These are phyloP conservation scores for Eupithecia centaureata DNA, from an alignment of 2,888 invertebrate species.

Conservation along the genomic window DNA sequence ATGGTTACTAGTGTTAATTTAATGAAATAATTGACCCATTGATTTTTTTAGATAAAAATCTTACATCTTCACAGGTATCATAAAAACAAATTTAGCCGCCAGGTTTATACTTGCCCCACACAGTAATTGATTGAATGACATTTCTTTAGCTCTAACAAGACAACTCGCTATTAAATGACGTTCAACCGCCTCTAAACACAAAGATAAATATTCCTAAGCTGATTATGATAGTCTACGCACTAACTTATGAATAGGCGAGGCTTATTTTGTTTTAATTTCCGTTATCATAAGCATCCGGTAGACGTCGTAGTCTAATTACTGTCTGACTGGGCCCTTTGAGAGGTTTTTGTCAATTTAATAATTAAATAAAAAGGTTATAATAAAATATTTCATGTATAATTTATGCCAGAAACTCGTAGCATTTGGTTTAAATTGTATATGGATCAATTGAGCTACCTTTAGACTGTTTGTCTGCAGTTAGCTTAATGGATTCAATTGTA, in stretches of 20 bases:
- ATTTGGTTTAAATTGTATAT: too few species aligned
- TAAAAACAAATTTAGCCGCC: not conserved
- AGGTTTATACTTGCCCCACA: conserved; percentile 8
- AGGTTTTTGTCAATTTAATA: too few species aligned
- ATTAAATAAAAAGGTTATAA: not conserved
- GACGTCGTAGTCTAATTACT: not conserved
- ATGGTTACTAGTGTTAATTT: too few species aligned
- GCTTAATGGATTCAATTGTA: too few species aligned
- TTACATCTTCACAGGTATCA: too few species aligned
- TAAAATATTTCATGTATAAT: not conserved
- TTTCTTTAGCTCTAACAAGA: conserved; percentile 61
- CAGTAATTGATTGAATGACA: conserved; percentile 64
- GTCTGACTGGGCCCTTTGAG: not conserved
- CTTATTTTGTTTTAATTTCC: conserved; percentile 25
- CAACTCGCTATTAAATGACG: conserved; percentile 66
- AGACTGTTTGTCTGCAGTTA: too few species aligned
- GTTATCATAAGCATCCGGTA: not conserved
- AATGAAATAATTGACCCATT: too few species aligned
- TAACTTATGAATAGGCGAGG: conserved; percentile 9
- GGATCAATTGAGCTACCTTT: too few species aligned
- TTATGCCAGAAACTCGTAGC: too few species aligned
- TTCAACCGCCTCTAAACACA: conserved; percentile 50
- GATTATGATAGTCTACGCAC: conserved; percentile 19
- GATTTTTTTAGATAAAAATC: too few species aligned
- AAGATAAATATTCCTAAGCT: conserved; percentile 30